Evolutionary conservation across 2,113 vertebrate genomes (phyloP), one percentile per base, ranked within the genome.

Genomic region (Haplotaxodon microlepis): DNA sequence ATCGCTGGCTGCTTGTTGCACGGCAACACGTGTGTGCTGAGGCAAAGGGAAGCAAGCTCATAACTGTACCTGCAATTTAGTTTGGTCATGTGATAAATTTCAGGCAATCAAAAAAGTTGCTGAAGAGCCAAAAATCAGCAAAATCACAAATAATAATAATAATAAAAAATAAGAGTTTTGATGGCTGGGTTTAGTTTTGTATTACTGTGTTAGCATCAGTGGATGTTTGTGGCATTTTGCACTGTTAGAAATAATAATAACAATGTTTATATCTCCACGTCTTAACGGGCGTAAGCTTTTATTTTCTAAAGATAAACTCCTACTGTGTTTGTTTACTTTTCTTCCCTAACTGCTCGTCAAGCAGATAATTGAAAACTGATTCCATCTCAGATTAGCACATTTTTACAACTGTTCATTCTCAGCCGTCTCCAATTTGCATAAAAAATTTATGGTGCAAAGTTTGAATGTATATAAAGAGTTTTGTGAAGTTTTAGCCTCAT

Each of bases 401-500:
- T 31, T 57, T 59, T 59, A 17, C 14, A 61, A 31, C 24, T 0
- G 13, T 29, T 57, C 3, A 0, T 29, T 59, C 24, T 7, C 7
- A 57, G 54, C 12, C 4, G 2, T 27, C 7, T 17, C 29, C 3
- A 61, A 17, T 59, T 59, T 31, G 8, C 57, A 59, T 61, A 17
- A 61, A 59, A 3, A 2, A 0, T 6, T 61, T 34, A 61, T 34
- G 57, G 2, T 59, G 27, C 27, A 61, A 34, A 34, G 57, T 61
- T 61, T 61, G 29, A 34, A 34, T 61, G 14, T 61, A 61, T 61
- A 61, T 0, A 59, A 59, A 59, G 16, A 10, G 16, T 17, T 14
- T 31, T 61, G 57, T 3, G 57, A 61, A 9, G 13, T 17, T 31
- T 17, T 3, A 9, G 14, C 57, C 57, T 61, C 57, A 6, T 31